Percentiles rank a stretch among this genome's conserved stretches.
Evolutionary conservation across 2,888 invertebrate genomes (phyloP).

Genomic region (Ophion ellenae): DNA sequence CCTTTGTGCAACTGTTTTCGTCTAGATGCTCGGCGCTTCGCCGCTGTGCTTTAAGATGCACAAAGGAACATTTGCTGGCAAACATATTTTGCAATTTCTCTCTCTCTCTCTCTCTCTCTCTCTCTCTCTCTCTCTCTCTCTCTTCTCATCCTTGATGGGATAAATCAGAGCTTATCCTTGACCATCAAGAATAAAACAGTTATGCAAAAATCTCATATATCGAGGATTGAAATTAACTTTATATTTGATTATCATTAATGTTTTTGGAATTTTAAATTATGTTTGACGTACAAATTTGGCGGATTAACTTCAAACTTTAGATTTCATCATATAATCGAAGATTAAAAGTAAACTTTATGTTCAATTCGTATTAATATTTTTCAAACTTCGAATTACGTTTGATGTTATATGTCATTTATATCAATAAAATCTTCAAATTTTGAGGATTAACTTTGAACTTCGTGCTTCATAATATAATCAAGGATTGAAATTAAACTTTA

Average conservation of each 20-base stretch:
- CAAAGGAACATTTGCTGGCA: constrained; percentile 31
- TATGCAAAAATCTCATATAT: background rate
- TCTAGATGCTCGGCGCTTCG: constrained; percentile 25
- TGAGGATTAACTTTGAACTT: too few relatives aligned
- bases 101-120: background rate
- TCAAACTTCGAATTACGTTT: background rate
- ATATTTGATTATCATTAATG: background rate
- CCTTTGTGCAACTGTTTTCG: constrained; percentile 50
- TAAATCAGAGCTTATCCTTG: background rate
- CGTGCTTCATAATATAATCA: too few relatives aligned
- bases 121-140: background rate
- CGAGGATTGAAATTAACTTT: background rate
- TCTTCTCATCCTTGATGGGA: background rate
- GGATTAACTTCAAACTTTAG: too few relatives aligned
- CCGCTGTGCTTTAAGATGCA: constrained; percentile 9
- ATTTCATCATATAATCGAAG: too few relatives aligned
- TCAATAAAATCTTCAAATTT: too few relatives aligned
- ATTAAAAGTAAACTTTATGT: background rate
- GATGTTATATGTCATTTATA: background rate
- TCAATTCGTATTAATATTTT: background rate
- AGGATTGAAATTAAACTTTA: too few relatives aligned
- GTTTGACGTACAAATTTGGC: background rate
- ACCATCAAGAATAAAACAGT: too few relatives aligned
- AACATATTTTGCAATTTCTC: constrained; percentile 1
- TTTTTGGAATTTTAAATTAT: background rate